Percentiles rank a stretch among this genome's conserved stretches.
Evolutionary conservation across 2,113 vertebrate species (phyloP).

Genomic region (Notothenia coriiceps): DNA sequence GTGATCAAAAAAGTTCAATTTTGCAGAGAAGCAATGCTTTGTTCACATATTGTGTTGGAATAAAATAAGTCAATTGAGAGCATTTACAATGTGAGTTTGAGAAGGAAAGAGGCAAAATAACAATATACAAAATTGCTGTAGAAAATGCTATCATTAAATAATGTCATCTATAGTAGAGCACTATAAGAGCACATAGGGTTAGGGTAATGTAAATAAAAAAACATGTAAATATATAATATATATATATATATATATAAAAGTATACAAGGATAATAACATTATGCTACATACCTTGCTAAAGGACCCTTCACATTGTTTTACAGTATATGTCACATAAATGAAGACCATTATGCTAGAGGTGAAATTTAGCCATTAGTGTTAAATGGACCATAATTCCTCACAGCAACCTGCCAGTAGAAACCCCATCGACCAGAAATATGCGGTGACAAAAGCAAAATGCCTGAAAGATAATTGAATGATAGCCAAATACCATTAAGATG

Average conservation of each 20-base stretch:
- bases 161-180: no score
- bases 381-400: neutral
- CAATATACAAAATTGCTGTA: no score
- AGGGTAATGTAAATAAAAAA: no score
- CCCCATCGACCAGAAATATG: neutral
- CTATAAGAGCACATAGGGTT: no score
- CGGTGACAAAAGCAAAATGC: neutral
- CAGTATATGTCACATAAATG: neutral
- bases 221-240: no score
- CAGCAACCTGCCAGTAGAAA: neutral
- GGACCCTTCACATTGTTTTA: neutral
- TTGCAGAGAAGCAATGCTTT: neutral
- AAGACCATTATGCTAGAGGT: slow-evolving; percentile 1
- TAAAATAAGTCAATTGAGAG: neutral
- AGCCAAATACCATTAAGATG: neutral
- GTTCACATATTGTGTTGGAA: neutral
- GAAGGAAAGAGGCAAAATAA: no score
- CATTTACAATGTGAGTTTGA: neutral
- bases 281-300: neutral
- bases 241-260: no score
- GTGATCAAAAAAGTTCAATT: neutral
- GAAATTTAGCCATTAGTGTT: slow-evolving; percentile 4
- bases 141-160: no score
- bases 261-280: neutral
- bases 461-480: neutral